phyloP scores from a whole-genome alignment of 2,113 vertebrate species.

The Falco punctatus region DNA sequence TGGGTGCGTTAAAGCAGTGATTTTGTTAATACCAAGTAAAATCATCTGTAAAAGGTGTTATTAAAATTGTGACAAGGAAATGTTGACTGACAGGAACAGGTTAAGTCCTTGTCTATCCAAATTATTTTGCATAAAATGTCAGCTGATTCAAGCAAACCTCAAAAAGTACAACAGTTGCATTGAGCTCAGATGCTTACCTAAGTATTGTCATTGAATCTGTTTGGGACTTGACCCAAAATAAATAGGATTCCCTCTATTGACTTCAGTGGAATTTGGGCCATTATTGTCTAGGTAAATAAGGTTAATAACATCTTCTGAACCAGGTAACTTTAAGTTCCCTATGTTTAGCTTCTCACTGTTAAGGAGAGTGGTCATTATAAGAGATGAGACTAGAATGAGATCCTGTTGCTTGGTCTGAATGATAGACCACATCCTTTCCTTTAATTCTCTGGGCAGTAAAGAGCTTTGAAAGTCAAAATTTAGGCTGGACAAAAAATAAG shows the following conservation, averaged over 20 bases:
- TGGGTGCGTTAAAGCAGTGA: not conserved
- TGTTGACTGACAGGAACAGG: not conserved
- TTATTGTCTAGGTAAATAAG: not conserved
- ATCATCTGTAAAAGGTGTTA: constrained; percentile 35
- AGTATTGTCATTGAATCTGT: not conserved
- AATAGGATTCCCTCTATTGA: not conserved
- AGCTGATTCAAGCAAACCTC: constrained; percentile 5
- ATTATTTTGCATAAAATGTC: constrained; percentile 23
- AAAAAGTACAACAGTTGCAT: not conserved
- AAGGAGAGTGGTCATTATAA: not conserved
- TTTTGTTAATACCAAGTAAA: constrained; percentile 45
- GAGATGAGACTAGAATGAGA: not conserved
- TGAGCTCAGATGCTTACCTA: not conserved
- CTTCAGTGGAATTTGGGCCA: not conserved
- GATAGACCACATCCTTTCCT: not conserved
- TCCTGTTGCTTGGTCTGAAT: not conserved
- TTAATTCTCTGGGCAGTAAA: not conserved
- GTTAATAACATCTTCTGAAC: not conserved
- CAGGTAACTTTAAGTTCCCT: not conserved
- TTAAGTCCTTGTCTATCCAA: not conserved
- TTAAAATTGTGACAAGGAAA: constrained; percentile 35
- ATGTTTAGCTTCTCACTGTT: not conserved
- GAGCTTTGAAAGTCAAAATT: not conserved
- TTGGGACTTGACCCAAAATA: not conserved
- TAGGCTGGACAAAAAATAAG: not conserved